Conservation (phyloP, 1,140 invertebrate species). For the Listronotus bonariensis region DNA sequence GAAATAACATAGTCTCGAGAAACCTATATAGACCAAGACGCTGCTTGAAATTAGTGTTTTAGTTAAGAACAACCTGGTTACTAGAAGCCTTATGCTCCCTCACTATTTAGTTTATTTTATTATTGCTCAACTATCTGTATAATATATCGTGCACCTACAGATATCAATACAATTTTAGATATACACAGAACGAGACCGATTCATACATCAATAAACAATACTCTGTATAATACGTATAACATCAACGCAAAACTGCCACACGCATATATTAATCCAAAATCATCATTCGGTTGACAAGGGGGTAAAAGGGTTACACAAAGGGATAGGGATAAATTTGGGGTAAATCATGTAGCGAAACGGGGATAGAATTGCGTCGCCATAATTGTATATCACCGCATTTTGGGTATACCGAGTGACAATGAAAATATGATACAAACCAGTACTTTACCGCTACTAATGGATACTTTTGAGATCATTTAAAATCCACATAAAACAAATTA, state of each 20-base stretch:
- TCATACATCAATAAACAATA: conserved; percentile 36
- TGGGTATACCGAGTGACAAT: conserved; percentile 6
- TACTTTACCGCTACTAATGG: too few species aligned
- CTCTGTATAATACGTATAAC: conserved; percentile 23
- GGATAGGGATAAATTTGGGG: conserved; percentile 23
- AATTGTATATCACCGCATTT: conserved; percentile 24
- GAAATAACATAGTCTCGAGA: too few species aligned
- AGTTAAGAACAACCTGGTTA: too few species aligned
- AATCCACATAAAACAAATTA: too few species aligned
- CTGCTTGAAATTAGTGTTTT: too few species aligned
- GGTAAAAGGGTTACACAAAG: conserved; percentile 12
- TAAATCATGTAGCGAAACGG: conserved; percentile 24
- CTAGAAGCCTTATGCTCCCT: too few species aligned
- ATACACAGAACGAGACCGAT: conserved; percentile 17
- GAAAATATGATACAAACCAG: too few species aligned
- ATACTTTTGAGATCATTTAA: too few species aligned
- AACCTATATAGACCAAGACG: too few species aligned
- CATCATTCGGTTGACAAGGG: conserved; percentile 30
- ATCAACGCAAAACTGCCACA: conserved; percentile 31
- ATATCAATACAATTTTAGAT: conserved; percentile 20
- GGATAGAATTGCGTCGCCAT: conserved; percentile 12
- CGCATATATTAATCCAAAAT: conserved; percentile 33
- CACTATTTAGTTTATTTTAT: too few species aligned
- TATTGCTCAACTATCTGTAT: too few species aligned
- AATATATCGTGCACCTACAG: neutral